Evolutionary conservation across 2,888 invertebrate genomes (phyloP), one percentile per base, ranked within the genome.

Genomic region (Deroplatys truncata): DNA sequence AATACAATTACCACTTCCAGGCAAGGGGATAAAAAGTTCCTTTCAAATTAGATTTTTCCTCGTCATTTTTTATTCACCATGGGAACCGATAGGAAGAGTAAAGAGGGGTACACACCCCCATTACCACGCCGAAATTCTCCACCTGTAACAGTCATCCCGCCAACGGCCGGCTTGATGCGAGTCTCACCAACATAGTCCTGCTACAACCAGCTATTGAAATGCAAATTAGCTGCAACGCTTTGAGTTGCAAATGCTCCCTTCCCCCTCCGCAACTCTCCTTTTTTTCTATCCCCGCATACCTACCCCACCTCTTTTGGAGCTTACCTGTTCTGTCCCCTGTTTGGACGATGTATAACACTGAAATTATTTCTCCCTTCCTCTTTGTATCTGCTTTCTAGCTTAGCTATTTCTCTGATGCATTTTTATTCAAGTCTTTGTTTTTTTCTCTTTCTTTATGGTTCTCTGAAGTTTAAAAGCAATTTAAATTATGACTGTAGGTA

Each of bases 211-310:
- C 88, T 88, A 89, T 89, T 89, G 89, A 89, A 88, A 89, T 89
- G 89, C 82, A 89, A 88, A 89, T 89, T 88, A 72, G 72, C 31
- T 82, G 82, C 49, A 84, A 35, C 84, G 84, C 89, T 89, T 89
- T 89, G 89, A 89, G 89, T 88, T 89, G 89, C 88, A 89, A 89
- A 89, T 89, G 86, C 84, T 56, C 86, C 86, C 28, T 35, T 16
- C 10, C 56, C 85, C 82, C 86, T 88, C 72, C 35, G 2, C 29
- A 10, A 56, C 28, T 35, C 84, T 84, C 82, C 84, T 82, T 15
- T 20, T 72, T 72, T 72, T 72, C 7, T 25, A 72, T 20, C 43
- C 84, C 35, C 25, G 28, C 43, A 72, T 84, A 88, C 82, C 20
- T 72, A 2, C 56, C 56, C 25, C 20, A 20, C 20, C 56, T 85